phyloP scores from a whole-genome alignment of 2,888 invertebrate genomes.

The Lasioglossum malachurum region DNA sequence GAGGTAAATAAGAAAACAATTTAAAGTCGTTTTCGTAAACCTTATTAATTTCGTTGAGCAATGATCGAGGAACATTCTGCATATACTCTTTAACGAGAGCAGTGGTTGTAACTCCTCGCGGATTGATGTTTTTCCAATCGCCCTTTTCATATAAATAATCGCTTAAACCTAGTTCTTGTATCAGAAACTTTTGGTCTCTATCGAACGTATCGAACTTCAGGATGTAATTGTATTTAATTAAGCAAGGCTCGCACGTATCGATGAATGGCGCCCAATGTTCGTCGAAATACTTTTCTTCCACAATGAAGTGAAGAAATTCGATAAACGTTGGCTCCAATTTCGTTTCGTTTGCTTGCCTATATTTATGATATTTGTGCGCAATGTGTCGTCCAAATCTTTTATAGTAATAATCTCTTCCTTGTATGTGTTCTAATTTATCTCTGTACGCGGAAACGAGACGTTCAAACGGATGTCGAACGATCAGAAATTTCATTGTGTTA shows the following conservation, averaged over 20 bases:
- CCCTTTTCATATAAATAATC: slow-evolving; percentile 65
- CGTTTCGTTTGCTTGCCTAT: slow-evolving; percentile 60
- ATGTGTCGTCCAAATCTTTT: slow-evolving; percentile 80
- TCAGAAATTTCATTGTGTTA: slow-evolving; percentile 79
- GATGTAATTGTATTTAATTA: slow-evolving; percentile 85
- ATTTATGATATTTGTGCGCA: slow-evolving; percentile 73
- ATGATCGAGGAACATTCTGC: slow-evolving; percentile 71
- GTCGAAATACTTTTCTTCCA: slow-evolving; percentile 82
- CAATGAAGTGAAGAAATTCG: slow-evolving; percentile 85
- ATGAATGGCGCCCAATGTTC: slow-evolving; percentile 86
- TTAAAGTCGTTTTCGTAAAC: slow-evolving; percentile 84
- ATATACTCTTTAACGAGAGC: slow-evolving; percentile 78
- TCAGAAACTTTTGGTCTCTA: slow-evolving; percentile 82
- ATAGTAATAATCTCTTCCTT: slow-evolving; percentile 80
- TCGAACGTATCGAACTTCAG: slow-evolving; percentile 85
- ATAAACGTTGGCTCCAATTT: slow-evolving; percentile 82
- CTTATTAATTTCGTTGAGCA: slow-evolving; percentile 79
- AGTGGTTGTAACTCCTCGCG: slow-evolving; percentile 77
- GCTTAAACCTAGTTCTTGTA: slow-evolving; percentile 74
- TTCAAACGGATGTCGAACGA: slow-evolving; percentile 86
- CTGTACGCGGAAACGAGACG: slow-evolving; percentile 86
- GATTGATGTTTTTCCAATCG: slow-evolving; percentile 74
- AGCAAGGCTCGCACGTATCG: slow-evolving; percentile 85
- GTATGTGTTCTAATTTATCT: slow-evolving; percentile 85
- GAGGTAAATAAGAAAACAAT: slow-evolving; percentile 83